Evolutionary conservation across 2,888 invertebrate species (phyloP), one percentile per base, ranked within the genome.

Genomic region (Amiota communis): DNA sequence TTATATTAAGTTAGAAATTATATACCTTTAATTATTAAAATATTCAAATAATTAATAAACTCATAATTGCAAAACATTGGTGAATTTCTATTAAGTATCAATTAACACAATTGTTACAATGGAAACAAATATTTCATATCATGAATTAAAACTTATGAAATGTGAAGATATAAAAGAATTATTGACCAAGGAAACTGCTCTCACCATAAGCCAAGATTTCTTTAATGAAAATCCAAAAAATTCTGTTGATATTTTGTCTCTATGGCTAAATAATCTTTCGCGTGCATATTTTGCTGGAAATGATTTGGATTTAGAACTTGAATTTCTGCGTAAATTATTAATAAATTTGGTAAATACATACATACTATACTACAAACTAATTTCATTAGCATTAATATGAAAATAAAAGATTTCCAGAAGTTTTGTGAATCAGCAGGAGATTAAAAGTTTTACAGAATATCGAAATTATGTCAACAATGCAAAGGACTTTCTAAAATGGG

Each of bases 231-330:
- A 36, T 36, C 8, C 36, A 6, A 36, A 36, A 0, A 75, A 49
- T 65, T 53, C 57, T 15, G 70, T 51, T 3, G 78, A 80, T 6
- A 71, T 82, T 9, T 70, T 84, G 17, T 53, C 72, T 36, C 46
- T 83, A 12, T 84, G 84, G 84, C 49, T 83, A 2, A 74, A 64
- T 4, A 84, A 82, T 65, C 68, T 84, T 8, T 70, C 84, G 1
- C 74, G 76, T 68, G 77, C 75, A 1, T 82, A 81, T 51, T 51
- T n/a, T 67, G 74, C 1, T 71, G 69, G 53, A n/a, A 15, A 0
- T 8, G 71, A 63, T 53, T 79, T 75, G 10, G 57, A 77, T 0
- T 49, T 68, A 1, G 63, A 68, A 2, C 73, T 79, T 0, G 78
- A 74, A 20, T 75, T 56, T 12, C 53, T 84, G 64, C 77, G 74